Evolutionary conservation across 2,113 vertebrate genomes (phyloP).

Genomic region (Dicrurus megarhynchus): DNA sequence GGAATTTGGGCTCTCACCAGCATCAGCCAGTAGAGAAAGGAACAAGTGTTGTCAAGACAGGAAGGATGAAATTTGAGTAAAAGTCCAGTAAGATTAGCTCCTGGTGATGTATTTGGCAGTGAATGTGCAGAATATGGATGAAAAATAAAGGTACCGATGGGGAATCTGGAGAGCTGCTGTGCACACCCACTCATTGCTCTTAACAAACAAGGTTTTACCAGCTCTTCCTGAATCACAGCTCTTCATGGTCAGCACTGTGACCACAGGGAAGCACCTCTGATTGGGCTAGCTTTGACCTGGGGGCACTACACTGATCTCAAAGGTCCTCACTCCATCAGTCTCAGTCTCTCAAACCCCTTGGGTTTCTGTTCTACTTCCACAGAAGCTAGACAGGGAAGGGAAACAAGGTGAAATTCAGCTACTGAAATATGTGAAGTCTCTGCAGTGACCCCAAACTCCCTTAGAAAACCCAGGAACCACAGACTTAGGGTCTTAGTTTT

Average conservation of each 20-base stretch:
- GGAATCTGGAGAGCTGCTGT: not conserved
- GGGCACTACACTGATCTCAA: not conserved
- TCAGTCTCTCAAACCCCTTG: not conserved
- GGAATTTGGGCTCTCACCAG: not conserved
- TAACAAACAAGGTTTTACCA: not conserved
- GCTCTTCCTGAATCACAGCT: not conserved
- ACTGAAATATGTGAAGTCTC: not conserved
- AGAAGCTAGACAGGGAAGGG: not conserved
- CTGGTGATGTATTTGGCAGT: not conserved
- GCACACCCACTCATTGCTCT: not conserved
- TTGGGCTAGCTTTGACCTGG: not conserved
- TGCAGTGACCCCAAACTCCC: not conserved
- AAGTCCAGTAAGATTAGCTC: not conserved
- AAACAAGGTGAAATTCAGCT: not conserved
- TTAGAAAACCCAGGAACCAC: not conserved
- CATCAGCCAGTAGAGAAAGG: not conserved
- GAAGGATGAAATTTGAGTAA: not conserved
- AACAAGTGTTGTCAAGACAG: not conserved
- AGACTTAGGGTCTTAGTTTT: not conserved
- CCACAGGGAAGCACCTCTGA: accelerated
- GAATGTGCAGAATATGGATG: not conserved
- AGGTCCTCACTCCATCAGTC: not conserved
- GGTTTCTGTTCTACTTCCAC: not conserved
- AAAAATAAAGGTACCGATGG: not conserved
- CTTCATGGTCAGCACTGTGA: not conserved